phyloP scores from a whole-genome alignment of 2,888 invertebrate species.

The Boloria selene region DNA sequence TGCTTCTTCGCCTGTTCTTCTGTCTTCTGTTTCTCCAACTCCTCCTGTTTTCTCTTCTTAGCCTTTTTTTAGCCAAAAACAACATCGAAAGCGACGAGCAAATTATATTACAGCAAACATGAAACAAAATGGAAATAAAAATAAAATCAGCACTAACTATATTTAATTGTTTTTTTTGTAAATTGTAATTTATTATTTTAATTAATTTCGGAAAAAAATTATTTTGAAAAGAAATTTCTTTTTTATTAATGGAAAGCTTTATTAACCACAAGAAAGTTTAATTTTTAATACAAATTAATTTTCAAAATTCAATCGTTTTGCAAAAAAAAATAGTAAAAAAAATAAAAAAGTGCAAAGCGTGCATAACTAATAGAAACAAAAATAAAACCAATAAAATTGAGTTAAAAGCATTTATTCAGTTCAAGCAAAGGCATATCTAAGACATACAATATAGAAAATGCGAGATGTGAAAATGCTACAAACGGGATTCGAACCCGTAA shows the following conservation, averaged over 20 bases:
- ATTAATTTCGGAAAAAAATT: too few relatives aligned
- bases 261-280: too few relatives aligned
- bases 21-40: constrained; percentile 90
- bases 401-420: constrained; percentile 12
- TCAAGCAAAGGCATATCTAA: background rate
- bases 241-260: too few relatives aligned
- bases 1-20: constrained; percentile 93
- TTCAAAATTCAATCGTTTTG: background rate
- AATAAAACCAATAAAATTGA: constrained; percentile 5
- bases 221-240: too few relatives aligned
- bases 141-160: constrained; percentile 36
- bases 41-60: constrained; percentile 92
- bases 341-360: constrained; percentile 25
- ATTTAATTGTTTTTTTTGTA: background rate
- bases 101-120: constrained; percentile 76
- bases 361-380: constrained; percentile 24
- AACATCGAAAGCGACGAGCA: constrained; percentile 82
- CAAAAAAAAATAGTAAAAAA: constrained; percentile 6
- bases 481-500: constrained; percentile 7
- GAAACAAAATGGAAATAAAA: constrained; percentile 65
- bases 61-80: constrained; percentile 84
- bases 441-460: background rate
- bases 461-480: background rate
- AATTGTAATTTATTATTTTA: background rate
- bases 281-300: background rate